Evolutionary conservation across 2,797 vertebrate genomes (phyloP), one percentile per base, ranked within the genome.

Genomic region (Arctocebus calabarensis): DNA sequence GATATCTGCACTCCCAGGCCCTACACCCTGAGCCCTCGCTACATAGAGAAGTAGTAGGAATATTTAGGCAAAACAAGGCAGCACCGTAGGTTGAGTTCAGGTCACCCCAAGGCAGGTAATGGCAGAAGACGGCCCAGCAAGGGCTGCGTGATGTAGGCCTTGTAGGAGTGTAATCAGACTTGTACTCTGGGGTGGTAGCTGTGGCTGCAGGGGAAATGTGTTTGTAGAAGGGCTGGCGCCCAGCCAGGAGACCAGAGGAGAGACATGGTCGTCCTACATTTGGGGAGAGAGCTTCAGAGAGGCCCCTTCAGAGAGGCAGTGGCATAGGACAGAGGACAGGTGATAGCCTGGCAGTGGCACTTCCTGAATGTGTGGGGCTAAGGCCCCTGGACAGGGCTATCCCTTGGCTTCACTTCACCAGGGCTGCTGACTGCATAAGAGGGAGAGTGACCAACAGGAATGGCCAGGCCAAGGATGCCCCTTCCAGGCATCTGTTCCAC

Each of bases 191-290:
- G 25, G 37, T 45, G 66, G n/a, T 7, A 34, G 64, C 48, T 45
- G 20, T 3, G 19, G 57, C 32, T 32, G 3, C 13, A 3, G 10
- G 25, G 37, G 17, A 66, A 34, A 22, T 3, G 5, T 20, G 14
- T 19, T 27, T 62, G 9, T 2, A 57, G 55, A 19, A 57, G 55
- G 55, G 19, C 55, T 22, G 20, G 55, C 7, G 6, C 6, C 19
- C 5, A 57, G 19, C 55, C 55, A 57, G 55, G 55, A 57, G 17
- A 22, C 55, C 55, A 57, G 55, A 19, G 55, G 1, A 74, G 52
- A 75, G 17, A 29, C 7, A 0, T 32, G n/a, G n/a, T 5, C 3
- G 3, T 7, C n/a, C 57, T 16, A 1, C 3, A 0, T 64, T 43
- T 4, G 0, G 32, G 6, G 22, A 43, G 57, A 20, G 37, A 3